phyloP scores from a whole-genome alignment of 1,140 invertebrate genomes.

The Sweltsa coloradensis region DNA sequence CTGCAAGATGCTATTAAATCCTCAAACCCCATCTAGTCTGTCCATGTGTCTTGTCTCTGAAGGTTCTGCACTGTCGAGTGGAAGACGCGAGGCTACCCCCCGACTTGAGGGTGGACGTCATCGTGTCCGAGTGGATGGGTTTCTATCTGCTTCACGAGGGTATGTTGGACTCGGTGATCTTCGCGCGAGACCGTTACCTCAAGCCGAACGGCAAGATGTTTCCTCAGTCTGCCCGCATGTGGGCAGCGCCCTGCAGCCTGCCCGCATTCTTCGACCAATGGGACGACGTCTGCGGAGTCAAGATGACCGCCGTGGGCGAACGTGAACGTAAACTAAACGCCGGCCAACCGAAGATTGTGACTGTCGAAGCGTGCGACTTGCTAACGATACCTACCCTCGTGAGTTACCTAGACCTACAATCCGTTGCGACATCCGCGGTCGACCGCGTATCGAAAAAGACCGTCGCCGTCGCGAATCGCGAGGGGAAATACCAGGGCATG shows the following conservation, averaged over 20 bases:
- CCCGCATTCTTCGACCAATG: conserved; percentile 47
- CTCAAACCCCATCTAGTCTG: too few species aligned
- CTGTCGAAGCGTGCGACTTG: conserved; percentile 28
- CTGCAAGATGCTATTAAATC: too few species aligned
- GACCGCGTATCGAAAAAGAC: conserved; percentile 23
- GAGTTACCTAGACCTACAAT: conserved; percentile 26
- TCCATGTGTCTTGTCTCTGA: too few species aligned
- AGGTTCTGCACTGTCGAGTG: conserved; percentile 46
- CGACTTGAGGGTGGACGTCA: conserved; percentile 81
- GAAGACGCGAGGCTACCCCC: conserved; percentile 50
- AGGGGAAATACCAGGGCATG: conserved; percentile 59
- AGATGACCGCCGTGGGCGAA: conserved; percentile 29
- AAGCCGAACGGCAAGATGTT: conserved; percentile 40
- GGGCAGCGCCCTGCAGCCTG: conserved; percentile 53
- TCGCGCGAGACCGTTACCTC: conserved; percentile 82
- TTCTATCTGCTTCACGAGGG: conserved; percentile 97
- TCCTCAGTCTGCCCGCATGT: conserved; percentile 30
- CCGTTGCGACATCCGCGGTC: conserved; percentile 19
- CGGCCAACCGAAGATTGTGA: conserved; percentile 27
- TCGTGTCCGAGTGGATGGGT: conserved; percentile 99
- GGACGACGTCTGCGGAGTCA: conserved; percentile 53
- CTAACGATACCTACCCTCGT: conserved; percentile 30
- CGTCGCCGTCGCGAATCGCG: conserved; percentile 33
- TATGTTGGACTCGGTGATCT: conserved; percentile 89
- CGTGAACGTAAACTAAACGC: conserved; percentile 23